Evolutionary conservation across 2,113 vertebrate species (phyloP), one percentile per base, ranked within the genome.

Genomic region (Copsychus sechellarum): DNA sequence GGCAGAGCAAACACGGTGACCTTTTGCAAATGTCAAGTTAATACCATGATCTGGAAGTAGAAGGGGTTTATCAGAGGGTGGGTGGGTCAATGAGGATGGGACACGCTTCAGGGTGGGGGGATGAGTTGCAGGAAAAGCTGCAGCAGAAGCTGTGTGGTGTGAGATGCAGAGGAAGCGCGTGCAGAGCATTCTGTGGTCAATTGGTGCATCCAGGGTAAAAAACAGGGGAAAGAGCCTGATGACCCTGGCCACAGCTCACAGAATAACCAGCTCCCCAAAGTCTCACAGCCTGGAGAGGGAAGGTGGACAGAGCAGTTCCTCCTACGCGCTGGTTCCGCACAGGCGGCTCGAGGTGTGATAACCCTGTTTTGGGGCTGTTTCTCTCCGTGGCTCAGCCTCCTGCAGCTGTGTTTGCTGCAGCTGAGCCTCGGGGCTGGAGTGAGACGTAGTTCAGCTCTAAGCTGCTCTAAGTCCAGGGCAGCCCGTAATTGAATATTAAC

Each of bases 1-100:
- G 57, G 90, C 78, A 94, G 82, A 95, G 73, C 82, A 86, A 95
- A 96, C 72, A 84, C 0, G 0, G 40, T 69, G 88, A 93, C 93
- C 93, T 95, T 96, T 97, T 80, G 76, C 56, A 95, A 96, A 96
- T 96, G 94, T 88, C 94, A 95, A 90, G 92, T 81, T 96, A 95
- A 93, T 93, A 74, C 85, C 82, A 50, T 64, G 85, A 90, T 96
- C 86, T 95, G 82, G 95, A 96, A 94, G 92, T 77, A 56, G 69
- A 92, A 90, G 69, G 50, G 92, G 56, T 57, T 92, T 86, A 66
- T 84, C 69, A 56, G 71, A 86, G 45, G 51, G 54, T 13, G 31
- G 18, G 31, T 74, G 83, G 95, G 86, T 92, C 91, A 93, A 21
- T 22, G 45, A 80, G 26, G 19, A 73, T 43, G 47, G 88, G 69